Evolutionary conservation across 2,113 vertebrate species (phyloP).

Genomic region (Malaclemys terrapin): DNA sequence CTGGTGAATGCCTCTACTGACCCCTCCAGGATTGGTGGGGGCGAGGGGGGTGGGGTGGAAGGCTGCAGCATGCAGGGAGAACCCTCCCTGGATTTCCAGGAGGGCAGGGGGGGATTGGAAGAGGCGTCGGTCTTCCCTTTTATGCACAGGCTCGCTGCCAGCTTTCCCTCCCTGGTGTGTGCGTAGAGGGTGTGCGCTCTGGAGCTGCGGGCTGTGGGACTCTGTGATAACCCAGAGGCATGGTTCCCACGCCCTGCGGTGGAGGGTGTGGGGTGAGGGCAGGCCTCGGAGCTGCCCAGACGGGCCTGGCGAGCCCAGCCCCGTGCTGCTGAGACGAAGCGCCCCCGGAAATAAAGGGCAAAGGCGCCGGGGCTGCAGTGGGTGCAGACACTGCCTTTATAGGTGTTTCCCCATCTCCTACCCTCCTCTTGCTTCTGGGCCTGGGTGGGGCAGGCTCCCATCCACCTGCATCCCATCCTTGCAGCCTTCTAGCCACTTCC

Average conservation of each 20-base stretch:
- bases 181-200: background rate
- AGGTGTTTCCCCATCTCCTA: background rate
- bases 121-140: background rate
- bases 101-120: background rate
- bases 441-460: background rate
- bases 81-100: background rate
- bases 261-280: background rate
- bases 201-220: slow-evolving; percentile 30
- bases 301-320: background rate
- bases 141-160: accelerated
- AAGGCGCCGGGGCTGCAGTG: background rate
- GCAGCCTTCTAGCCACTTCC: background rate
- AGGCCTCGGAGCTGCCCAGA: background rate
- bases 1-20: no score
- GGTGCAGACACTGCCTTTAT: background rate
- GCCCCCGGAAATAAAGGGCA: background rate
- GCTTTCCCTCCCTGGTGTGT: background rate
- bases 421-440: background rate
- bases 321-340: background rate
- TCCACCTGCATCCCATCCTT: background rate
- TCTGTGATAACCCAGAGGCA: background rate
- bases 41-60: no score
- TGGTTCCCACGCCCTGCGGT: background rate
- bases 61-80: background rate
- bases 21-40: no score